phyloP scores from a whole-genome alignment of 2,797 vertebrate genomes.

The Amniataba percoides region DNA sequence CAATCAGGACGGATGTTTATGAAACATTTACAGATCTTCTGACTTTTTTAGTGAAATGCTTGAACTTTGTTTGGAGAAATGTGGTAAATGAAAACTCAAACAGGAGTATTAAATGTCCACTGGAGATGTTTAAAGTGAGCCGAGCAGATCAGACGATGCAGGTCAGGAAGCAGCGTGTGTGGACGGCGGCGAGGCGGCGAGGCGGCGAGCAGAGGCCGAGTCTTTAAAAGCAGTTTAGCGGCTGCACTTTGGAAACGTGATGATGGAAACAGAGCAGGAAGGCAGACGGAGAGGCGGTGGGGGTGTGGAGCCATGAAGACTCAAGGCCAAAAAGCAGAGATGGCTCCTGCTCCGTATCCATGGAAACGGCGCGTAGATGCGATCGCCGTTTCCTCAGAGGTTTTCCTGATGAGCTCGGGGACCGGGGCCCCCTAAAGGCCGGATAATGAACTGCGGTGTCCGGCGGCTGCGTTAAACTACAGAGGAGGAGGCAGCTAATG shows the following conservation, averaged over 20 bases:
- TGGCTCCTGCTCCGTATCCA: conserved; percentile 70
- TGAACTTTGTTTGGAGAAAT: too few species aligned
- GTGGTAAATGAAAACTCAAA: background rate
- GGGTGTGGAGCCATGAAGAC: conserved; percentile 27
- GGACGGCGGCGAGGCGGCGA: background rate
- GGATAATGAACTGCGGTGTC: conserved; percentile 48
- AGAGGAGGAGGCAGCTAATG: conserved; percentile 50
- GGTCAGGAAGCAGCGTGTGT: background rate
- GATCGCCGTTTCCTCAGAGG: conserved; percentile 51
- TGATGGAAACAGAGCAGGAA: background rate
- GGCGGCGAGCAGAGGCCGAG: background rate
- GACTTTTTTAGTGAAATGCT: too few species aligned
- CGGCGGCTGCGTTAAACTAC: conserved; percentile 29
- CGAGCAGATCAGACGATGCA: background rate
- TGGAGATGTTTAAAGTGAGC: background rate
- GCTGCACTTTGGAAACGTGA: background rate
- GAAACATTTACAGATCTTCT: background rate
- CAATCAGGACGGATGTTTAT: background rate
- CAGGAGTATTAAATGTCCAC: background rate
- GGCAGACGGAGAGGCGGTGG: background rate
- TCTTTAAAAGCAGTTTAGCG: conserved; percentile 1
- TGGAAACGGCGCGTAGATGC: conserved; percentile 73
- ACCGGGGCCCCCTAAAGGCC: conserved; percentile 47
- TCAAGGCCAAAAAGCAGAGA: conserved; percentile 52
- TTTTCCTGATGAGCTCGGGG: conserved; percentile 49